Evolutionary conservation across 92 coral and sea anemone genomes (phyloP), one percentile per base, ranked within the genome.

Genomic region (Siderastrea radians): DNA sequence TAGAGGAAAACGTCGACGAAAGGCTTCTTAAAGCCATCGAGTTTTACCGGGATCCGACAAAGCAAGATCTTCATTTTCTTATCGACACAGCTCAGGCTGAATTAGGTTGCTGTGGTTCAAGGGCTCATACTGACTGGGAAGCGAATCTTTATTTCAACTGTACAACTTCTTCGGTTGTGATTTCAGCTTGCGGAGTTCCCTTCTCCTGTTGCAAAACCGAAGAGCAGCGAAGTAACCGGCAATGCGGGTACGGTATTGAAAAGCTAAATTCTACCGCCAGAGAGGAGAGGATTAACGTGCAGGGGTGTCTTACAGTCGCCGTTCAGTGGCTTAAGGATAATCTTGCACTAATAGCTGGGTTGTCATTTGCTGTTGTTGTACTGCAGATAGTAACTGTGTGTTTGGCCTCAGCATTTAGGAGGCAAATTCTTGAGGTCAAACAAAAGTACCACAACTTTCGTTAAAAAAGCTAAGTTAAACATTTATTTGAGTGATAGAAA

Each of bases 121-220:
- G 83, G 11, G 19, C 82, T 1, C 87, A 89, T 70, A 76, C 79
- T 17, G 99, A 97, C 83, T 97, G 99, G 99, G 57, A 86, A 49
- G 74, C 89, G 52, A 97, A 97, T 67, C 76, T 87, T 12, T 97
- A 97, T 81, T 97, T 93, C 89, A 97, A 97, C 92, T 95, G 99
- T 78, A 70, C 94, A 5, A 55, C 94, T 4, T 86, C 78, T 3
- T 81, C 90, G 1, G 80, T 66, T 8, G 85, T 84, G 53, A 14
- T 71, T 6, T 93, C 92, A 59, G 84, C 89, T 13, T 95, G 99
- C 51, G 96, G 97, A 8, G 99, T 97, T 17, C 99, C 99, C 0
- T 94, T 59, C 65, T 93, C 99, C 6, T 97, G 99, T 74, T 97
- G 99, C 79, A 86, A 66, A 46, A 80, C 76, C 6, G 98, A 95